Percentiles rank a stretch among this genome's conserved stretches.
Conservation (phyloP, 2,888 invertebrate species). For the Chrysolina haemoptera region DNA sequence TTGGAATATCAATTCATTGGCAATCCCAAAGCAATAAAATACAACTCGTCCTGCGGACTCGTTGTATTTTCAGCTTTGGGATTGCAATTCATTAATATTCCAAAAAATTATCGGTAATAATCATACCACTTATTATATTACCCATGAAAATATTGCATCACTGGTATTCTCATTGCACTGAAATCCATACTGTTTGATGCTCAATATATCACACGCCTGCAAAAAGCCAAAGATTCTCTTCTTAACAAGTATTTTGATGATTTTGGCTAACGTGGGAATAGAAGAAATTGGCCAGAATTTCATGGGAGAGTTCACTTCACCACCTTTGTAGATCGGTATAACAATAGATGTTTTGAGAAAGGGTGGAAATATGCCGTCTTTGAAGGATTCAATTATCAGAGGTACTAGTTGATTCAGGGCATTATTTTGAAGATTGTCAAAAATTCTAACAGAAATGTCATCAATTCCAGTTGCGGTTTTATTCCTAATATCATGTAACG, state of each 20-base stretch:
- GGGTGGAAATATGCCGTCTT: background rate
- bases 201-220: no score
- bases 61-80: no score
- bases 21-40: no score
- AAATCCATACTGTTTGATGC: no score
- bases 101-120: no score
- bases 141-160: slow-evolving; percentile 21
- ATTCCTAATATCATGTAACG: background rate
- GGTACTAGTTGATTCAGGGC: background rate
- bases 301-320: slow-evolving; percentile 19
- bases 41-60: no score
- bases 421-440: background rate
- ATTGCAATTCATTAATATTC: no score
- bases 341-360: slow-evolving; percentile 5
- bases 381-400: slow-evolving; percentile 7
- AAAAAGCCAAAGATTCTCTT: no score
- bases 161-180: background rate
- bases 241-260: no score
- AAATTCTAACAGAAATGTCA: slow-evolving; percentile 21
- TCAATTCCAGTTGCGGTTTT: slow-evolving; percentile 15
- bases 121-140: no score
- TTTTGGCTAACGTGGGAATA: slow-evolving; percentile 4
- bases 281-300: slow-evolving; percentile 1
- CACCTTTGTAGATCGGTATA: slow-evolving; percentile 20
- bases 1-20: no score